Evolutionary conservation across 2,888 invertebrate species (phyloP).

Genomic region (Laothoe populi): DNA sequence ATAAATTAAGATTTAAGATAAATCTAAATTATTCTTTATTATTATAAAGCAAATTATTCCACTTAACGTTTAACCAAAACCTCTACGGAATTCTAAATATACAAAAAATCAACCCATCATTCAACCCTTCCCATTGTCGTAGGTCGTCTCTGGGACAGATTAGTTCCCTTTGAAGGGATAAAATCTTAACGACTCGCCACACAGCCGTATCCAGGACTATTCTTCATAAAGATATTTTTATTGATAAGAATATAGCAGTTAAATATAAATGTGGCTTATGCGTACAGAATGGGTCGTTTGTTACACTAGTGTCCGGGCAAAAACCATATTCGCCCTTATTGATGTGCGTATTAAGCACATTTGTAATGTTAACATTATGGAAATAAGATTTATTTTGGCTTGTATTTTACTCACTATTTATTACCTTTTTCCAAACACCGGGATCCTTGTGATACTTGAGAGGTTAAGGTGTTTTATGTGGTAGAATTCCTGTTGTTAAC

Average conservation of each 20-base stretch:
- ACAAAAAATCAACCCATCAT: conserved; percentile 70
- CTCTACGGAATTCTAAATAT: conserved; percentile 49
- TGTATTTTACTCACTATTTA: too few species aligned
- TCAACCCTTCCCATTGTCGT: conserved; percentile 74
- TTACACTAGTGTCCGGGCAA: too few species aligned
- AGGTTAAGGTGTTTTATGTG: too few species aligned
- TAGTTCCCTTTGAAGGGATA: conserved; percentile 78
- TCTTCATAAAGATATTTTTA: conserved; percentile 76
- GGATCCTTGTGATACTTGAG: too few species aligned
- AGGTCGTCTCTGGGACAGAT: conserved; percentile 68
- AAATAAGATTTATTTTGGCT: too few species aligned
- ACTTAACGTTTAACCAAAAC: neutral
- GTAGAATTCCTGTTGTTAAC: too few species aligned
- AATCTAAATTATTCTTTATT: too few species aligned
- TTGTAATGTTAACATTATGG: too few species aligned
- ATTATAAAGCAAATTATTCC: neutral
- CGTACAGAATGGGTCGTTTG: conserved; percentile 13
- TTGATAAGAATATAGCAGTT: conserved; percentile 70
- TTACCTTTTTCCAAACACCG: too few species aligned
- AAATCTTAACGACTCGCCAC: conserved; percentile 80
- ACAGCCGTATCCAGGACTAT: conserved; percentile 64
- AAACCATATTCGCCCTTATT: too few species aligned
- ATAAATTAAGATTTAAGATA: too few species aligned
- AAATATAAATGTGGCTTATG: conserved; percentile 66
- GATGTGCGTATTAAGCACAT: too few species aligned